These are phyloP conservation scores for Penaeus monodon DNA, from an alignment of 2,888 invertebrate genomes.

Conservation along the genomic window DNA sequence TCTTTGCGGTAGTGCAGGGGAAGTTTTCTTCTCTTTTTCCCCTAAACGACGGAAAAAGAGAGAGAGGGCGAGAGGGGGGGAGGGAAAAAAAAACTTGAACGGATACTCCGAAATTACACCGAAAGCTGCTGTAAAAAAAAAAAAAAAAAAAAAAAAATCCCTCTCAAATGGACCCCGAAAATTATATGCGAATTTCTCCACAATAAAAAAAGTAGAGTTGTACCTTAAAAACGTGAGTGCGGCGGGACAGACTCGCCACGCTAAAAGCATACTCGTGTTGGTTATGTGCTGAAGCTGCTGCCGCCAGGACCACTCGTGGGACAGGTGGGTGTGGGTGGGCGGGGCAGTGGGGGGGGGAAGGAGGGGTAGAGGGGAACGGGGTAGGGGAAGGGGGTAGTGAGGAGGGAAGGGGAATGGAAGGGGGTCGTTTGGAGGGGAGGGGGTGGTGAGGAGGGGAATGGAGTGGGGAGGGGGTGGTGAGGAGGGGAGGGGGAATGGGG, in stretches of 20 bases:
- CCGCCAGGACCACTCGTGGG: background rate
- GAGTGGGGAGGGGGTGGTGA: constrained; percentile 8
- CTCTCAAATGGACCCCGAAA: constrained; percentile 14
- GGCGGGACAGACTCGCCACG: background rate
- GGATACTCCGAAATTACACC: background rate
- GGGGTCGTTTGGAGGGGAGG: background rate
- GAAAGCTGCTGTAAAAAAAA: background rate
- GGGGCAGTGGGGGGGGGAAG: background rate
- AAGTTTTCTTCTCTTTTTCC: background rate
- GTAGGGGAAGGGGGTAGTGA: background rate
- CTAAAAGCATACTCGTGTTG: constrained; percentile 34
- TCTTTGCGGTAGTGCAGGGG: background rate
- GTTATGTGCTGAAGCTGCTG: background rate
- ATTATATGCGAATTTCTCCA: constrained; percentile 30
- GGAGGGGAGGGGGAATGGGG: background rate
- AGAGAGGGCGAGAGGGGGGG: background rate
- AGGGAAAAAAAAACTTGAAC: background rate
- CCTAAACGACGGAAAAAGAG: background rate
- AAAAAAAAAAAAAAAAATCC: background rate
- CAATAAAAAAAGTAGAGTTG: constrained; percentile 21
- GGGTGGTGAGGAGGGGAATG: background rate
- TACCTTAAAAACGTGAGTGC: constrained; percentile 26
- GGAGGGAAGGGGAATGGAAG: background rate
- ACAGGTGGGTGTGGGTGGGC: background rate
- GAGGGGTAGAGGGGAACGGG: background rate